Base-by-base conservation (phyloP, 2,113 vertebrate species). In the Daubentonia madagascariensis region DNA sequence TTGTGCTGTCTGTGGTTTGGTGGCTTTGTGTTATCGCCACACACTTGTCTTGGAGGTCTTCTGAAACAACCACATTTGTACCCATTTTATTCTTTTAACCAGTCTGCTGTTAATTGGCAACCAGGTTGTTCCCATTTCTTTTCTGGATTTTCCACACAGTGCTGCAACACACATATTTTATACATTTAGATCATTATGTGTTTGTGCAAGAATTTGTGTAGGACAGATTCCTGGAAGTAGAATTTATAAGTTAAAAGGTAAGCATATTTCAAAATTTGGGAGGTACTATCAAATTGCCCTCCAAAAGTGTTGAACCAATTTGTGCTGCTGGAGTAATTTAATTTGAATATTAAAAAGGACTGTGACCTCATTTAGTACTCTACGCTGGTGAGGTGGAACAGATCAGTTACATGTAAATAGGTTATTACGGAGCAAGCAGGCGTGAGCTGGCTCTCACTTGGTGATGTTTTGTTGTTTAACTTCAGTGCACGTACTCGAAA, bases 341-440 rank as follows among this genome's bases (percentile, higher is more conserved):
- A 89, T 89, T 93, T 81, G 97, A 95, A 95, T 97, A 93, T 48
- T 80, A 52, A 89, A 80, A 87, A 89, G 94, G 50, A 32, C 28
- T 0, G 1, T 25, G 61, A 12, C 65, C 96, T 81, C 63, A 5
- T 80, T 91, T 80, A 73, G 59, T 30, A 18, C 80, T 68, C 48
- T 22, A 12, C n/a, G 48, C 32, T 68, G 50, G 43, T 67, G 43
- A 50, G 20, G 72, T n/a, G 85, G 86, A 85, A 12, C 76, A 30
- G 80, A 75, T 75, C n/a, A 5, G 50, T 85, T 65, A 75, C 43
- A 25, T 6, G 43, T 65, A 89, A 89, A 81, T 59, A 70, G 85
- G 57, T 93, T 89, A 30, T 48, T 52, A 61, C 0, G 17, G 76
- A 76, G 81, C 45, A 0, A 57, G 48, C 54, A 28, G 40, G 52